Evolutionary conservation across 2,113 vertebrate genomes (phyloP).

Genomic region (Solea senegalensis): DNA sequence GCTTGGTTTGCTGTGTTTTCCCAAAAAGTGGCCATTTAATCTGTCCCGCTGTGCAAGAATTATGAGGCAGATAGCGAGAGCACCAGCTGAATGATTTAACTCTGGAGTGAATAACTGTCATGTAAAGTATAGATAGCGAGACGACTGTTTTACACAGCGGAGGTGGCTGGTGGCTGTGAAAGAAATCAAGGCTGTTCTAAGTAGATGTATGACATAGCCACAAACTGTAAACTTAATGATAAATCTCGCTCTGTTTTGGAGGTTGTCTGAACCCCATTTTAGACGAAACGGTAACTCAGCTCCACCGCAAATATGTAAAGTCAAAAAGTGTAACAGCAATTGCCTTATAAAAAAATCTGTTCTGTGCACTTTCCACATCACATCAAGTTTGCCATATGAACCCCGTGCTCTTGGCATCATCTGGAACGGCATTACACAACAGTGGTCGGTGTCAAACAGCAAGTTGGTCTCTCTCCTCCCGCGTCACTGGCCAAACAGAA

Average conservation of each 20-base stretch:
- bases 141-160: neutral
- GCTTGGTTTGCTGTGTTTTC: conserved; percentile 3
- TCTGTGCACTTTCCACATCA: conserved; percentile 57
- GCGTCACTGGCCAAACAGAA: conserved; percentile 54
- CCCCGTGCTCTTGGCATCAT: conserved; percentile 60
- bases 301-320: conserved; percentile 51
- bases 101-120: neutral
- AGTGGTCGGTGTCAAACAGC: conserved; percentile 57
- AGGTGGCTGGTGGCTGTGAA: conserved; percentile 13
- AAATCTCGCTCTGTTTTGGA: conserved; percentile 38
- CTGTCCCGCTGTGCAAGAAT: neutral
- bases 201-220: conserved; percentile 23
- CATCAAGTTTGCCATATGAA: conserved; percentile 63
- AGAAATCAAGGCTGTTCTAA: conserved; percentile 14
- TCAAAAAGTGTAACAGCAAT: conserved; percentile 48
- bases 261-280: conserved; percentile 28
- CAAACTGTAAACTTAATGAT: conserved; percentile 15
- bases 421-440: conserved; percentile 63
- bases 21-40: conserved; percentile 11
- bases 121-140: conserved; percentile 3
- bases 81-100: neutral
- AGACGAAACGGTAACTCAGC: conserved; percentile 30
- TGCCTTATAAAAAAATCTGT: conserved; percentile 40
- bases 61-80: neutral
- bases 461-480: conserved; percentile 51